phyloP scores from a whole-genome alignment of 2,113 vertebrate genomes.

The Epinephelus fuscoguttatus region DNA sequence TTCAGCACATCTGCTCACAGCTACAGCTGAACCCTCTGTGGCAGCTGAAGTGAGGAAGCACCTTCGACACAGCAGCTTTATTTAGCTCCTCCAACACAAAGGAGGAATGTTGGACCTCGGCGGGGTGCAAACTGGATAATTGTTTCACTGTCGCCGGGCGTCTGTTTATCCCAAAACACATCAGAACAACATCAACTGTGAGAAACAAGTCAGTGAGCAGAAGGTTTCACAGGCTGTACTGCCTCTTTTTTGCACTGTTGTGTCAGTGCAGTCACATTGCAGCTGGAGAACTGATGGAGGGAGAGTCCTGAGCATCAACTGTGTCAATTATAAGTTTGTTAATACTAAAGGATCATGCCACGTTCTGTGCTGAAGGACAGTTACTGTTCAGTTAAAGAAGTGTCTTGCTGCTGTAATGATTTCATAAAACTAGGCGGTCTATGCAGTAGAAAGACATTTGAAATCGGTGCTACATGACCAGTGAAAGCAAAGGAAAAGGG shows the following conservation, averaged over 20 bases:
- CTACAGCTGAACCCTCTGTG: neutral
- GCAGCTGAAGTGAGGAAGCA: conserved; percentile 32
- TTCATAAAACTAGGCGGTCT: too few species aligned
- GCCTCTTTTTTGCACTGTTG: neutral
- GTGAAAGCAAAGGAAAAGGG: too few species aligned
- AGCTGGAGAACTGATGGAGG: neutral
- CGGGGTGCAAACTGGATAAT: conserved; percentile 21
- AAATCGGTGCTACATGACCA: too few species aligned
- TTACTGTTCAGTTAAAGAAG: neutral
- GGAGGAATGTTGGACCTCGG: conserved; percentile 38
- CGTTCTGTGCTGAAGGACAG: neutral
- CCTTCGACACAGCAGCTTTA: conserved; percentile 36
- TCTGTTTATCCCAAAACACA: conserved; percentile 16
- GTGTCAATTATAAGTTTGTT: neutral
- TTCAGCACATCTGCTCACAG: neutral
- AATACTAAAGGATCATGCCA: neutral
- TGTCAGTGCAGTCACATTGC: neutral
- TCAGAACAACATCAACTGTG: neutral
- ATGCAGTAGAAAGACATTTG: too few species aligned
- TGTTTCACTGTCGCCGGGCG: conserved; percentile 12
- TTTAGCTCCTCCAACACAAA: conserved; percentile 49
- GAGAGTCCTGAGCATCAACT: too few species aligned
- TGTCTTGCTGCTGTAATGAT: too few species aligned
- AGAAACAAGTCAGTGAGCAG: neutral
- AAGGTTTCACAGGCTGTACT: neutral